Conservation (phyloP, 2,888 invertebrate genomes). For the Drosophila rubida region DNA sequence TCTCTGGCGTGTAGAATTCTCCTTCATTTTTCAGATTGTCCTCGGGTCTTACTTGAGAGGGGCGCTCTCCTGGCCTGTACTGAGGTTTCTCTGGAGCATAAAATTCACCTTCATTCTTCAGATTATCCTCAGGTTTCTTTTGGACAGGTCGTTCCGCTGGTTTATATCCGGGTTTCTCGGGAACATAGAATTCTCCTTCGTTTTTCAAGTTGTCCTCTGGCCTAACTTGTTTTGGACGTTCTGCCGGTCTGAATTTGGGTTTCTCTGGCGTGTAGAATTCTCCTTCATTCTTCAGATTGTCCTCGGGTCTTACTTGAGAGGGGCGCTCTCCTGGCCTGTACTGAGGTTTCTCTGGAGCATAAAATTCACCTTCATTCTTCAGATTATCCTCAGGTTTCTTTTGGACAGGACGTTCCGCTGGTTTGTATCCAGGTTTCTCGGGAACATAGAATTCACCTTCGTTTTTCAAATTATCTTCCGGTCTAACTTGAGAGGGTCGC, state of each 20-base stretch:
- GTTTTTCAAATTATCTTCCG: conserved; percentile 87
- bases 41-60: conserved; percentile 69
- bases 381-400: conserved; percentile 79
- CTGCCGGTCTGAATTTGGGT: conserved; percentile 83
- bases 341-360: conserved; percentile 26
- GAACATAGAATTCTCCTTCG: conserved; percentile 31
- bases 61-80: conserved; percentile 21
- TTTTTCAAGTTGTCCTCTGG: conserved; percentile 29
- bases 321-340: conserved; percentile 30
- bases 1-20: too few relatives aligned
- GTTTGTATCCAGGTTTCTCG: conserved; percentile 84
- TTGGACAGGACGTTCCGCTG: too few relatives aligned
- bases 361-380: conserved; percentile 28
- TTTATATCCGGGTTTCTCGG: conserved; percentile 21
- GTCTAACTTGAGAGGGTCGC: conserved; percentile 85
- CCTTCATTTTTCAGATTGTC: too few relatives aligned
- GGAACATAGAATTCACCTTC: conserved; percentile 86
- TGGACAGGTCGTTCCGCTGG: conserved; percentile 29
- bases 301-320: conserved; percentile 19
- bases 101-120: conserved; percentile 62
- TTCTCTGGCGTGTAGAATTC: conserved; percentile 86
- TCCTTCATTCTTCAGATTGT: conserved; percentile 85
- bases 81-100: conserved; percentile 26
- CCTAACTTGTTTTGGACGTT: conserved; percentile 10
- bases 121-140: conserved; percentile 85